Evolutionary conservation across 1,140 invertebrate genomes (phyloP), one percentile per base, ranked within the genome.

Genomic region (Drosophila fuyamai): DNA sequence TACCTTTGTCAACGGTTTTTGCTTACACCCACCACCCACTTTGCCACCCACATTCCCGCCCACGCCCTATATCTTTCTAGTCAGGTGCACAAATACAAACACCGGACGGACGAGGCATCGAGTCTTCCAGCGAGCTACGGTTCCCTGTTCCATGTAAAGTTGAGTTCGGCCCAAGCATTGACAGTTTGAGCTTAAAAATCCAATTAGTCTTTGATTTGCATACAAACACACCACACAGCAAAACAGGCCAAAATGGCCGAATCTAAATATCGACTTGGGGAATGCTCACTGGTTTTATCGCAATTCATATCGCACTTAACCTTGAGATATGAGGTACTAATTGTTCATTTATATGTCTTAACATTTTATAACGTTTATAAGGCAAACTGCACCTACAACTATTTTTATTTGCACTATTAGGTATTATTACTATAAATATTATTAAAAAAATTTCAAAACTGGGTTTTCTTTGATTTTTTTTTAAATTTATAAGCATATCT

Each of bases 191-290:
- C 88, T 91, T 90, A 91, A 84, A 91, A 91, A 91, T 91, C 88
- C 88, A 91, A 91, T 91, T 88, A 91, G 88, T 91, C 77, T 91
- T 89, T 91, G 88, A 91, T 91, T 91, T 90, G 86, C 85, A 88
- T 88, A 78, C 84, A 88, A 88, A 84, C 84, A 88, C 57, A 84
- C 73, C 75, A 51, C 65, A 53, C 14, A 50, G 51, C 43, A 85
- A 47, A 61, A 38, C 53, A 61, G 38, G 32, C 14, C 12, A 32
- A 23, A 50, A 27, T 27, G 16, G 32, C 12, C 27, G 6, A 9
- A n/a, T 10, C 18, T 9, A 7, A 12, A 18, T n/a, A n/a, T 36
- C 58, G 65, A 67, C 50, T n/a, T n/a, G 27, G 4, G 12, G 0
- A 3, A 18, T 65, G 35, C 47, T 61, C 59, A 44, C 12, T 47